These are phyloP conservation scores for Lampropteryx suffumata DNA, from an alignment of 2,888 invertebrate genomes.

Conservation along the genomic window DNA sequence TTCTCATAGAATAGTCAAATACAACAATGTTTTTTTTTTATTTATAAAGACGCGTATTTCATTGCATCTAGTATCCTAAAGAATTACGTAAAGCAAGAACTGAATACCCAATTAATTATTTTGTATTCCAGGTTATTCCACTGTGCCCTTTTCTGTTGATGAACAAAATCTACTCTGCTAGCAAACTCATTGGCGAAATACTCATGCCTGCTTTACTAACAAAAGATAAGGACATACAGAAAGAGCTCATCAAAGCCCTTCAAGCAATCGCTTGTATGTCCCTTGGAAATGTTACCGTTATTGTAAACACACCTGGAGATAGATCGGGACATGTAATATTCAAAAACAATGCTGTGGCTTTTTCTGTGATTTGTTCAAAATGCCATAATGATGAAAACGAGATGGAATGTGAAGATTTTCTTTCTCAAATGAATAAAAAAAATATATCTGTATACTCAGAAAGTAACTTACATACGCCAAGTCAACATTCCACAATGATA, in stretches of 20 bases:
- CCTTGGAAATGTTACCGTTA: slow-evolving; percentile 50
- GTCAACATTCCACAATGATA: slow-evolving; percentile 46
- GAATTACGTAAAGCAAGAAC: too few species aligned
- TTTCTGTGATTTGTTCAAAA: slow-evolving; percentile 58
- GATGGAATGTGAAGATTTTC: slow-evolving; percentile 30
- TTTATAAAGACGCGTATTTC: too few species aligned
- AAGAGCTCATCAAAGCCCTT: slow-evolving; percentile 47
- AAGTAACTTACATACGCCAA: slow-evolving; percentile 40
- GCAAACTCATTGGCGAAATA: slow-evolving; percentile 68
- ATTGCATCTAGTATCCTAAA: too few species aligned
- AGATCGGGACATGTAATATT: slow-evolving; percentile 53
- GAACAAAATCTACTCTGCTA: slow-evolving; percentile 58
- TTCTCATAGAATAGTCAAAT: too few species aligned
- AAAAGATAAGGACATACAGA: slow-evolving; percentile 57
- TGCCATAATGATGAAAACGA: slow-evolving; percentile 50
- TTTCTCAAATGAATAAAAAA: slow-evolving; percentile 36
- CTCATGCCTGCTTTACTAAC: slow-evolving; percentile 67
- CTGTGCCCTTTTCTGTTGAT: slow-evolving; percentile 60
- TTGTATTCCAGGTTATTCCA: slow-evolving; percentile 60
- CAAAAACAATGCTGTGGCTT: slow-evolving; percentile 41
- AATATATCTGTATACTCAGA: slow-evolving; percentile 46
- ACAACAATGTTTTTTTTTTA: too few species aligned
- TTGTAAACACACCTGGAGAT: slow-evolving; percentile 37
- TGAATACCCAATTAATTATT: too few species aligned
- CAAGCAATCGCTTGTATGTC: slow-evolving; percentile 64